These are phyloP conservation scores for Drosophila dives DNA, from an alignment of 2,888 invertebrate genomes.

Conservation along the genomic window DNA sequence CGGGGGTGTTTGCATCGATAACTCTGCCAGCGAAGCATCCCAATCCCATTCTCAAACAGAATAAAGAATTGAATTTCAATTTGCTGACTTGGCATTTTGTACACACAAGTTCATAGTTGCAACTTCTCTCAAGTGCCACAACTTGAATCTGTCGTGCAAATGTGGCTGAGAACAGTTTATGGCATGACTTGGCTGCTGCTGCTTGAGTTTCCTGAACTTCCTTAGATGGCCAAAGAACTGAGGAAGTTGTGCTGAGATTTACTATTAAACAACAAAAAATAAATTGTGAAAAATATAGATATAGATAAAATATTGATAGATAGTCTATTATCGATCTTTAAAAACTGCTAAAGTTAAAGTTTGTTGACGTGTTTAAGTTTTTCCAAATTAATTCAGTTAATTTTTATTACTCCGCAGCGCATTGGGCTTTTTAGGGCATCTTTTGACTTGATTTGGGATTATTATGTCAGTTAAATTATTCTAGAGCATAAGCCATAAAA, in stretches of 20 bases:
- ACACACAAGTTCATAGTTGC: slow-evolving; percentile 2
- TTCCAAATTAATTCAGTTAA: background rate
- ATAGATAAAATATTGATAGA: too few species aligned
- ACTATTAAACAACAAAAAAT: background rate
- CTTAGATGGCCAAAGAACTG: background rate
- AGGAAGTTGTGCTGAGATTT: background rate
- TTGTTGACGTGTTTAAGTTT: background rate
- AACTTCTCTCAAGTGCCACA: slow-evolving; percentile 11
- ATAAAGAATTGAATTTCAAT: slow-evolving; percentile 63
- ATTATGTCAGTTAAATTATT: background rate
- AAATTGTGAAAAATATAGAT: background rate
- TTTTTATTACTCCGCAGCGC: background rate
- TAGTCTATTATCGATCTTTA: background rate
- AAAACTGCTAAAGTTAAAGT: background rate
- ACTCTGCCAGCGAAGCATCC: slow-evolving; percentile 36
- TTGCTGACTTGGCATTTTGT: slow-evolving; percentile 55
- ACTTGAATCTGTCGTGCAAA: slow-evolving; percentile 17
- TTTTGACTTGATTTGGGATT: background rate
- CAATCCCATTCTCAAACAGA: slow-evolving; percentile 6
- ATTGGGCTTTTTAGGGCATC: background rate
- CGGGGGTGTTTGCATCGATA: slow-evolving; percentile 35
- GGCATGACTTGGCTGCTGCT: slow-evolving; percentile 15
- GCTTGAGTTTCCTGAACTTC: slow-evolving; percentile 29
- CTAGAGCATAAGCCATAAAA: background rate
- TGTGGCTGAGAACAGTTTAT: slow-evolving; percentile 7